Conservation (phyloP, 1,140 invertebrate species). For the Drosophila orena region DNA sequence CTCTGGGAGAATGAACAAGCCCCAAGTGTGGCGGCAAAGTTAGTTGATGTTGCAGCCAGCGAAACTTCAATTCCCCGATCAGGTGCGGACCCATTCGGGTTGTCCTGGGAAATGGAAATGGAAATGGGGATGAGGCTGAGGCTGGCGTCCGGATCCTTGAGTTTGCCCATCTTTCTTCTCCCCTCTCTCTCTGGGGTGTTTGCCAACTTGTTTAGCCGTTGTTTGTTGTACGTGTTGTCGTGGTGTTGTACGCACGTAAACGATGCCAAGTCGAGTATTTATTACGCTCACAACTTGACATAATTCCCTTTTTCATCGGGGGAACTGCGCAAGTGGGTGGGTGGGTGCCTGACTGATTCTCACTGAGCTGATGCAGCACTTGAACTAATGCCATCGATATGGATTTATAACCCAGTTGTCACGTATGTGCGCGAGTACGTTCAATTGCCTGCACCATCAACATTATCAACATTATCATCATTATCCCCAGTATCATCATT, state of each 20-base stretch:
- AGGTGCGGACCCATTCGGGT: slow-evolving; percentile 24
- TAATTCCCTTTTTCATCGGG: slow-evolving; percentile 69
- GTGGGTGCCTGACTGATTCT: slow-evolving; percentile 27
- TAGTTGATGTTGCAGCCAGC: slow-evolving; percentile 32
- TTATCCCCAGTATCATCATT: not conserved
- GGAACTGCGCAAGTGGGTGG: not conserved
- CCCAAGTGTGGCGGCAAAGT: slow-evolving; percentile 67
- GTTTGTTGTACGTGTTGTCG: slow-evolving; percentile 68
- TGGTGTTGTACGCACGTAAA: slow-evolving; percentile 76
- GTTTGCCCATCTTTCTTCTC: not conserved
- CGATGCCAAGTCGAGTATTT: slow-evolving; percentile 74
- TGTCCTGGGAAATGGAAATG: not conserved
- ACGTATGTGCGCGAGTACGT: slow-evolving; percentile 49
- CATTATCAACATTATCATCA: slow-evolving; percentile 3
- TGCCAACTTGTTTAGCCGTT: slow-evolving; percentile 50
- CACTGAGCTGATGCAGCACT: slow-evolving; percentile 59
- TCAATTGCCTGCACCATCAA: slow-evolving; percentile 55
- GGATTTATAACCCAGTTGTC: slow-evolving; percentile 66
- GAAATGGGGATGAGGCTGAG: not conserved
- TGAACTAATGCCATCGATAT: slow-evolving; percentile 70
- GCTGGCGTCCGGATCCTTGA: not conserved
- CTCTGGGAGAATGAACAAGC: slow-evolving; percentile 50
- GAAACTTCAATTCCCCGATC: slow-evolving; percentile 53
- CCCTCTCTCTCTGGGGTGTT: slow-evolving; percentile 33
- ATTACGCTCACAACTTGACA: slow-evolving; percentile 81